Conservation (phyloP, 2,888 invertebrate genomes). For the Drosophila paramelanica region DNA sequence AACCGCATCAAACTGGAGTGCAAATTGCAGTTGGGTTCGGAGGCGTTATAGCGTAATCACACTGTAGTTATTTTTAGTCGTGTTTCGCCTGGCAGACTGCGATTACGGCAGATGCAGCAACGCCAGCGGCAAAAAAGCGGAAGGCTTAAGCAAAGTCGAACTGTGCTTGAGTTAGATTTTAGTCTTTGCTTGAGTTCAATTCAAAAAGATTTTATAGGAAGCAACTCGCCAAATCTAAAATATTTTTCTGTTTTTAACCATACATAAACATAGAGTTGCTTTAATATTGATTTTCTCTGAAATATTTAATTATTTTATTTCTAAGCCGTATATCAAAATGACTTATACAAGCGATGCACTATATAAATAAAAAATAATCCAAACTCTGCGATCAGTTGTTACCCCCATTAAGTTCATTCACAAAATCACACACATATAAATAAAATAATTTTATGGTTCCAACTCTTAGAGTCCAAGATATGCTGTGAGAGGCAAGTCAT, state of each 20-base stretch:
- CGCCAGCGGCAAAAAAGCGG: neutral
- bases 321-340: too few species aligned
- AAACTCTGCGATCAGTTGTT: too few species aligned
- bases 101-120: conserved; percentile 16
- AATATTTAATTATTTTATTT: too few species aligned
- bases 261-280: neutral
- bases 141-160: neutral
- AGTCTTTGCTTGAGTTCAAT: neutral
- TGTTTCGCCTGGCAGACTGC: conserved; percentile 17
- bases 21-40: conserved; percentile 35
- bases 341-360: too few species aligned
- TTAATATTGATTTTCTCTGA: conserved; percentile 27
- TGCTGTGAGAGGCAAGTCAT: too few species aligned
- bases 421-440: too few species aligned
- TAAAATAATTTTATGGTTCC: too few species aligned
- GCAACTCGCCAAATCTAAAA: neutral
- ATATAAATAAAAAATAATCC: too few species aligned
- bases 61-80: conserved; percentile 45
- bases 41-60: conserved; percentile 67
- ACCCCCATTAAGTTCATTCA: too few species aligned
- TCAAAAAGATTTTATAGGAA: conserved; percentile 27
- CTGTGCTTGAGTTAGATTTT: neutral
- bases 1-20: conserved; percentile 19
- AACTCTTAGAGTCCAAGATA: too few species aligned
- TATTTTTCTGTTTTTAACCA: too few species aligned